Conservation (phyloP, 2,113 vertebrate genomes). For the Tragelaphus scriptus region DNA sequence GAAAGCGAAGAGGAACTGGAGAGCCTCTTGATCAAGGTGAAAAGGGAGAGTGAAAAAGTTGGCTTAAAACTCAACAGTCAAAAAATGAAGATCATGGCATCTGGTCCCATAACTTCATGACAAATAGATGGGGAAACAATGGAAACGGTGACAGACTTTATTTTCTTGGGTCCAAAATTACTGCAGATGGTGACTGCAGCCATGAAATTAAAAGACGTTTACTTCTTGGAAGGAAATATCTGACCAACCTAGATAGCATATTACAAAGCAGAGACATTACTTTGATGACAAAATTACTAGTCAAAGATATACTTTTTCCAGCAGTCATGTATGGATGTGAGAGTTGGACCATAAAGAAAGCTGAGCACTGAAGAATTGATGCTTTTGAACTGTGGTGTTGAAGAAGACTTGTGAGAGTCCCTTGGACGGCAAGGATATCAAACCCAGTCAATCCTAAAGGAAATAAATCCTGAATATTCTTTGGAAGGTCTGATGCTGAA, state of each 20-base stretch:
- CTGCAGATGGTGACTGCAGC: neutral
- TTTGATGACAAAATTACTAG: neutral
- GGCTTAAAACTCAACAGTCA: neutral
- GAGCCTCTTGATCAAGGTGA: neutral
- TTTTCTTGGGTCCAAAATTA: neutral
- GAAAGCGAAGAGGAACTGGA: neutral
- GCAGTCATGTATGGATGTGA: neutral
- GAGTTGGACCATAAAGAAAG: neutral
- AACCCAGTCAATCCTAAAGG: neutral
- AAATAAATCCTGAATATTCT: neutral
- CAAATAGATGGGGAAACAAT: neutral
- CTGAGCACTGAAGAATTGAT: neutral
- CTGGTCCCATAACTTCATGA: neutral
- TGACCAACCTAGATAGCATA: neutral
- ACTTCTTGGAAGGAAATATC: neutral
- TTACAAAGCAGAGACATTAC: neutral
- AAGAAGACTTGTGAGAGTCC: neutral
- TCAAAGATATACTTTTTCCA: neutral
- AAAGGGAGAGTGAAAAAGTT: neutral
- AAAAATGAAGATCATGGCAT: neutral
- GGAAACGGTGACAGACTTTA: neutral
- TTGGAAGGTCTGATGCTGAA: neutral
- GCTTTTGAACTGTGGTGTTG: neutral
- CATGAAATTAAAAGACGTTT: neutral
- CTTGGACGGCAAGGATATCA: neutral